These are phyloP conservation scores for Rhopalosiphum padi DNA, from an alignment of 1,140 invertebrate genomes.

Conservation along the genomic window DNA sequence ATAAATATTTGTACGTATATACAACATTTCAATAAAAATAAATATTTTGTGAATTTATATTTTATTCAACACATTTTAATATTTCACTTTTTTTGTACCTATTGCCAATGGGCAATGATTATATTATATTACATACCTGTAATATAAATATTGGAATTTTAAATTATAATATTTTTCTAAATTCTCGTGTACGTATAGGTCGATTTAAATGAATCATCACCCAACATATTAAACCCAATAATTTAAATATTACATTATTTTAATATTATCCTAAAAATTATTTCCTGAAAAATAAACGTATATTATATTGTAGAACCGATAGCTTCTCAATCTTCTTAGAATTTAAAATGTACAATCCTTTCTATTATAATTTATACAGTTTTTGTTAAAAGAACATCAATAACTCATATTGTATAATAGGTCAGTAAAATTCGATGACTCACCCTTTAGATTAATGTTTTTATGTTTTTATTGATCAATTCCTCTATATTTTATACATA, in stretches of 20 bases:
- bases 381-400: slow-evolving; percentile 2
- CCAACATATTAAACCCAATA: not conserved
- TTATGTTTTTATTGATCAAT: slow-evolving; percentile 2
- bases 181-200: not conserved
- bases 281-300: not conserved
- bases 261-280: not conserved
- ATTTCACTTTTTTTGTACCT: not conserved
- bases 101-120: too few relatives aligned
- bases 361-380: not conserved
- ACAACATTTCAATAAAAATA: too few relatives aligned
- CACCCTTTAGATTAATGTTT: slow-evolving; percentile 10
- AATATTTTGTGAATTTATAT: too few relatives aligned
- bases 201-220: not conserved
- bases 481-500: not conserved
- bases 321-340: not conserved
- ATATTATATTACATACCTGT: not conserved
- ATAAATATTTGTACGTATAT: too few relatives aligned
- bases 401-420: not conserved
- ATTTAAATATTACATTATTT: not conserved
- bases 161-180: not conserved
- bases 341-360: not conserved
- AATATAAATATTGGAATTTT: not conserved
- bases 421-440: slow-evolving; percentile 8
- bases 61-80: too few relatives aligned
- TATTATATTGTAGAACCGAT: not conserved